Conservation (phyloP, 64 coral and sea anemone genomes). For the Pocillopora damicornis region DNA sequence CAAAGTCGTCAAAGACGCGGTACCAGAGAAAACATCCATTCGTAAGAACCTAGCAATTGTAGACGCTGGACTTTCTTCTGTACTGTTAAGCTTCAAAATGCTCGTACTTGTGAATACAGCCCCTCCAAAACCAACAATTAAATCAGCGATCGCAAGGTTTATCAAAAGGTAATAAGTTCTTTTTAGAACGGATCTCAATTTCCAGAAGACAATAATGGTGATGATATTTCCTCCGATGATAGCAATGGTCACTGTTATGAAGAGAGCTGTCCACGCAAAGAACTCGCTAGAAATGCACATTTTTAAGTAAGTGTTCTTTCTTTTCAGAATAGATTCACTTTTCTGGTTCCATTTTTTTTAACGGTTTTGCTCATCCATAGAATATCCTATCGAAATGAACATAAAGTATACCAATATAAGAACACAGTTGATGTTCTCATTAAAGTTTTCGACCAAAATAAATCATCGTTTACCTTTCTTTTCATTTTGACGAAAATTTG, state of each 20-base stretch:
- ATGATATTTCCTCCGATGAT: not conserved
- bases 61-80: not conserved
- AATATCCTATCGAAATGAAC: no score
- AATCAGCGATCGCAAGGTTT: not conserved
- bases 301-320: not conserved
- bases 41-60: not conserved
- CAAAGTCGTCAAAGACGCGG: not conserved
- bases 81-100: not conserved
- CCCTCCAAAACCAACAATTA: not conserved
- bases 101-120: not conserved
- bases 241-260: not conserved
- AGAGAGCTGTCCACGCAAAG: not conserved
- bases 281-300: not conserved
- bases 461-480: no score
- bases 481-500: no score
- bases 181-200: not conserved
- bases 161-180: not conserved
- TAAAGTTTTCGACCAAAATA: no score
- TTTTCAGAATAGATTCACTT: not conserved
- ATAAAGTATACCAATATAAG: no score
- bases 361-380: no score
- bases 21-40: not conserved
- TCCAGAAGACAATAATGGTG: not conserved
- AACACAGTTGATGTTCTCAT: no score
- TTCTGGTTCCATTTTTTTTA: no score